A percentile compares a stretch with the other conserved stretches of the same genome.
Conservation (phyloP, 2,888 invertebrate genomes). For the Plebejus anna region DNA sequence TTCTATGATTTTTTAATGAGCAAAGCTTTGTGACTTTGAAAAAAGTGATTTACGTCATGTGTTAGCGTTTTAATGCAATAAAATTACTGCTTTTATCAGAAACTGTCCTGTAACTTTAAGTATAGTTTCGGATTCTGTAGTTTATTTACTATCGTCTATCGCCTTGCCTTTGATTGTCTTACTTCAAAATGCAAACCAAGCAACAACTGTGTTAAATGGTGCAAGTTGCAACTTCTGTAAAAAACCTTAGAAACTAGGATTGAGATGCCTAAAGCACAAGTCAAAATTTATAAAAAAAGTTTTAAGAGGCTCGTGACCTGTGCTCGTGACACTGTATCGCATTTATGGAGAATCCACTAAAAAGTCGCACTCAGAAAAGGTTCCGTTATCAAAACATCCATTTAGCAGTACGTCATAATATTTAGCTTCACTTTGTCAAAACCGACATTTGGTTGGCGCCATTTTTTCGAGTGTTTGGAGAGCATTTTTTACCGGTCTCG, state of each 20-base stretch:
- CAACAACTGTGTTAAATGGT: not conserved
- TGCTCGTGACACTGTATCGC: not conserved
- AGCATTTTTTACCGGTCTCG: conserved; percentile 15
- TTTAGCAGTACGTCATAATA: conserved; percentile 66
- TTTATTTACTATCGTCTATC: not conserved
- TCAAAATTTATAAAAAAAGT: not conserved
- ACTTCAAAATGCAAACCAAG: not conserved
- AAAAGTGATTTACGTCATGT: not conserved
- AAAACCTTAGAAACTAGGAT: not conserved
- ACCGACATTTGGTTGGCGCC: conserved; percentile 58
- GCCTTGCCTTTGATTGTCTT: not conserved
- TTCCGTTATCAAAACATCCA: conserved; percentile 58
- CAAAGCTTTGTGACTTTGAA: not conserved
- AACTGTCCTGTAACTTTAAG: not conserved
- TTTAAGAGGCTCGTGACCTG: not conserved
- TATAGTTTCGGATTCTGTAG: not conserved
- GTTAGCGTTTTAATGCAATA: not conserved
- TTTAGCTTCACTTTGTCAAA: conserved; percentile 57
- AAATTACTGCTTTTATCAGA: not conserved
- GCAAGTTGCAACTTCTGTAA: not conserved
- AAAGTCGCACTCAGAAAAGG: conserved; percentile 48
- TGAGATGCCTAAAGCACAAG: not conserved
- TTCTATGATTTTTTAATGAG: not conserved
- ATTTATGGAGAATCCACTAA: conserved; percentile 30
- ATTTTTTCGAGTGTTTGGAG: conserved; percentile 31